Evolutionary conservation across 92 coral and sea anemone genomes (phyloP), one percentile per base, ranked within the genome.

Genomic region (Bergia sp.): DNA sequence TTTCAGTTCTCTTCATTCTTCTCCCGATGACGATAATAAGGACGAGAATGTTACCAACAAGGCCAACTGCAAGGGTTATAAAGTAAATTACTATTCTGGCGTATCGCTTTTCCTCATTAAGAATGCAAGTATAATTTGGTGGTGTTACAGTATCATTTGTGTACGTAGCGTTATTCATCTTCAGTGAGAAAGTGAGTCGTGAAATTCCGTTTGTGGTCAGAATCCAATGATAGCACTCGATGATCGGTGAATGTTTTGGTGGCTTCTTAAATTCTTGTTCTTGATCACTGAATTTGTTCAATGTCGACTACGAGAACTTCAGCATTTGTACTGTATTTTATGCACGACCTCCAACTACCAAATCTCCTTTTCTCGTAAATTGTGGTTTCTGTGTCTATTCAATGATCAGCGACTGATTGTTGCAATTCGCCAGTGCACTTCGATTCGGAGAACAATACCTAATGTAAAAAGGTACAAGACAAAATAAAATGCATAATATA

Each of bases 1-100:
- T 80, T 38, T 80, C 85, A 37, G 85, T 80, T 57, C 85, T 5
- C 40, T 57, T 80, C 16, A 15, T 55, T 38, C 73, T 80, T 80
- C 85, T 55, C 10, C 85, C 72, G 3, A 55, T 29, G n/a, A 80
- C 85, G n/a, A 80, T 80, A 11, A 80, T 37, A 57, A 80, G 72
- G 4, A 80, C 85, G 15, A 80, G 85, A 38, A 80, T 57, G 37
- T 80, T 80, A 0, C 85, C 85, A 57, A 57, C 1, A 55, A 80
- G n/a, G 40, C 85, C 85, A 37, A 57, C 12, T 55, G 37, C 47
- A 2, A 80, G 44, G 23, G 85, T 80, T 37, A 55, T 16, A 18
- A 57, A 55, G 71, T 55, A 58, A 29, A 80, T 80, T 58, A 80
- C 18, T 45, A 55, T 80, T 20, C 67, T 53, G 21, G 72, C 71